Evolutionary conservation across 2,797 vertebrate species (phyloP), one percentile per base, ranked within the genome.

Genomic region (Rhabdophis nuchalis): DNA sequence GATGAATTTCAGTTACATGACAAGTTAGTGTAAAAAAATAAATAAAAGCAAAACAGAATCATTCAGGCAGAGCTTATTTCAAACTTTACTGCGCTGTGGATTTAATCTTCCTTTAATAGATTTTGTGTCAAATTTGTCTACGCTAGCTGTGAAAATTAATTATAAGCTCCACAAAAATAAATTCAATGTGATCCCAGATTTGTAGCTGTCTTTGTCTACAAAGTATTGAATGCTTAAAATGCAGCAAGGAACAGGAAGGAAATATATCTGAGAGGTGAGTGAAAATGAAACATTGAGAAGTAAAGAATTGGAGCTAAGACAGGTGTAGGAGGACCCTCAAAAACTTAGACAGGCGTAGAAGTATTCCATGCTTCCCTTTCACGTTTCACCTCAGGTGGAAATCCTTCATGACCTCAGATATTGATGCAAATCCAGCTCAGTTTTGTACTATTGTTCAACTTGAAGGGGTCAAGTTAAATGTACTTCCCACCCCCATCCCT

Each of bases 71-170:
- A 91, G 53, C 50, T 90, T 95, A 89, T 89, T 91, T 94, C 90
- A 94, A 58, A 92, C 90, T 93, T 92, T 93, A n/a, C 86, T 95
- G 93, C 89, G 58, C 91, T 14, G 46, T 27, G 92, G 93, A 93
- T 82, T 96, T 95, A 94, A 92, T 93, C 91, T 94, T 93, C 50
- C n/a, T 93, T 87, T 94, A 95, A 92, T 93, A 92, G 94, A 96
- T 96, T 96, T 95, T 95, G 56, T 89, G 94, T 94, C 94, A 93
- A 95, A 82, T 95, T 94, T 89, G 90, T 95, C 93, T 96, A 89
- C 53, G 36, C 46, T 92, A 90, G 53, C 91, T 95, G 93, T 95
- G 94, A 88, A 96, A 96, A 72, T 93, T 96, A 95, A 94, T 96
- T 96, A 94, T 86, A 91, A 90, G 86, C 36, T n/a, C 6, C 87